phyloP scores from a whole-genome alignment of 37 sponge, comb jelly and placozoan genomes.

The Petrosia ficiformis region DNA sequence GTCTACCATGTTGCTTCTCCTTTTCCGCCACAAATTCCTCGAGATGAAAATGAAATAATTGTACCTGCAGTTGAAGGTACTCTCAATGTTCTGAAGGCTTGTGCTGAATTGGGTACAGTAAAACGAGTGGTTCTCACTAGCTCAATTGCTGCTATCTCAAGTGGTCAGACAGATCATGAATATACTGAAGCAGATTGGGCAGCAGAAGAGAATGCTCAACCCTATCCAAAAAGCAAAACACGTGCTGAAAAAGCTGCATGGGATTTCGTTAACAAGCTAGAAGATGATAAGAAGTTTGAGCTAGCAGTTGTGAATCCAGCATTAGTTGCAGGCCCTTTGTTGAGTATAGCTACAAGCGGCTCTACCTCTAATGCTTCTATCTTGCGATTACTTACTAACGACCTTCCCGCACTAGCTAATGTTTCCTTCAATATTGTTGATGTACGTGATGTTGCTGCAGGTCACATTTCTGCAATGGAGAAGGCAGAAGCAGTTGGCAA shows the following conservation, averaged over 20 bases:
- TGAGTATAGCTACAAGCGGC: conserved; percentile 36
- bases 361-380: conserved; percentile 18
- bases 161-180: conserved; percentile 30
- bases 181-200: conserved; percentile 90
- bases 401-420: conserved; percentile 56
- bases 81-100: conserved; percentile 78
- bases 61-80: conserved; percentile 80
- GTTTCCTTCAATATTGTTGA: conserved; percentile 57
- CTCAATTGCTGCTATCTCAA: conserved; percentile 81
- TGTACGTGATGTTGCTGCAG: conserved; percentile 87
- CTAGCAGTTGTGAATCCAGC: conserved; percentile 78
- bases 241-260: conserved; percentile 88
- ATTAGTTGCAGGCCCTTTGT: conserved; percentile 69
- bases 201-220: conserved; percentile 9
- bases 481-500: conserved; percentile 68
- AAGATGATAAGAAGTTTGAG: conserved; percentile 76
- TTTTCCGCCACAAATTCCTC: conserved; percentile 30
- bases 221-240: conserved; percentile 81
- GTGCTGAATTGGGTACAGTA: conserved; percentile 44
- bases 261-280: conserved; percentile 74
- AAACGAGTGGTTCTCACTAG: conserved; percentile 89
- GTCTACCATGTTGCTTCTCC: conserved; percentile 92
- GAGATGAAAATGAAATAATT: conserved; percentile 34
- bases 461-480: conserved; percentile 82
- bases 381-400: conserved; percentile 30